Percentiles rank a stretch among this genome's conserved stretches.
phyloP scores from a whole-genome alignment of 2,888 invertebrate genomes.

The Amorpha juglandis region DNA sequence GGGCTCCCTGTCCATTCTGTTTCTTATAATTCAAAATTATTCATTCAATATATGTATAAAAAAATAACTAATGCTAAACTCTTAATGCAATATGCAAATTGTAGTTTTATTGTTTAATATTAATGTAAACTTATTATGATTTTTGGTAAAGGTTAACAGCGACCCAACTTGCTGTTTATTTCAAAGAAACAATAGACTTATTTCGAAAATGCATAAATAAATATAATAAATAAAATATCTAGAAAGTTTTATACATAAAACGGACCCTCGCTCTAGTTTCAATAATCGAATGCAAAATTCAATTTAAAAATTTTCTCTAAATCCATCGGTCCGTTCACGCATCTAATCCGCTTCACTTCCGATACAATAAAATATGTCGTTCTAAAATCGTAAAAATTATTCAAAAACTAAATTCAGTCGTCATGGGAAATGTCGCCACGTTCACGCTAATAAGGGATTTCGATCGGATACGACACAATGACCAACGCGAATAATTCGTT shows the following conservation, averaged over 20 bases:
- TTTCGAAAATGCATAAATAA: neutral
- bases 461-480: conserved; percentile 48
- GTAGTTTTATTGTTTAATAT: too few relatives aligned
- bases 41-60: too few relatives aligned
- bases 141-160: neutral
- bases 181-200: too few relatives aligned
- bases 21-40: too few relatives aligned
- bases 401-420: conserved; percentile 69
- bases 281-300: conserved; percentile 7
- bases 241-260: neutral
- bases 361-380: conserved; percentile 68
- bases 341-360: conserved; percentile 76
- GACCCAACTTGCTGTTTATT: neutral
- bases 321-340: conserved; percentile 61
- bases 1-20: too few relatives aligned
- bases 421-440: conserved; percentile 79
- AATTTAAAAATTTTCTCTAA: conserved; percentile 40
- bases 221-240: too few relatives aligned
- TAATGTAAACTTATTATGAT: too few relatives aligned
- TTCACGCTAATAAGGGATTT: conserved; percentile 78
- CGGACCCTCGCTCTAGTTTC: neutral
- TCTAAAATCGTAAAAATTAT: conserved; percentile 68
- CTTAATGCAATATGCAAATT: too few relatives aligned
- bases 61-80: too few relatives aligned
- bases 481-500: conserved; percentile 59